These are phyloP conservation scores for Platycheirus rosarum DNA, from an alignment of 2,888 invertebrate species.

Conservation along the genomic window DNA sequence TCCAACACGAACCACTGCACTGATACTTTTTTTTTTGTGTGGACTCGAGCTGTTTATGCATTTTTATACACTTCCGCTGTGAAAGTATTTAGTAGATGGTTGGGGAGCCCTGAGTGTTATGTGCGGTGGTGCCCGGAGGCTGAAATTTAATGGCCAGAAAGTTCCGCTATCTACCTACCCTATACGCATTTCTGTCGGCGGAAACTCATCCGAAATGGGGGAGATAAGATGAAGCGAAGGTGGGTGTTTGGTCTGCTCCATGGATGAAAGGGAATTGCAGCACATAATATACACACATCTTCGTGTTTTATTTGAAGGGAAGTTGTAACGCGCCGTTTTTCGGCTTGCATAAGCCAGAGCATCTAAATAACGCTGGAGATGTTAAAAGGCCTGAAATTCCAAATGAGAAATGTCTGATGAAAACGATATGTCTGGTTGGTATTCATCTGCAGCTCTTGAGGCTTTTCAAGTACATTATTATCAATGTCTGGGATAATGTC, in stretches of 20 bases:
- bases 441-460: slow-evolving; percentile 40
- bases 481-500: slow-evolving; percentile 1
- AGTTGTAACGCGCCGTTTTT: slow-evolving; percentile 40
- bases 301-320: slow-evolving; percentile 33
- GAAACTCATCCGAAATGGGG: slow-evolving; percentile 54
- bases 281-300: not conserved
- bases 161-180: slow-evolving; percentile 64
- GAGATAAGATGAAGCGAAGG: slow-evolving; percentile 47
- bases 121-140: slow-evolving; percentile 21
- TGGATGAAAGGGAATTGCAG: slow-evolving; percentile 6
- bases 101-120: slow-evolving; percentile 11
- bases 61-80: slow-evolving; percentile 50
- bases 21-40: slow-evolving; percentile 17
- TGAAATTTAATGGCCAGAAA: slow-evolving; percentile 60
- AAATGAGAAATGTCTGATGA: slow-evolving; percentile 45
- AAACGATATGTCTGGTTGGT: slow-evolving; percentile 39
- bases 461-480: slow-evolving; percentile 11
- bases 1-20: not conserved
- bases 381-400: slow-evolving; percentile 48
- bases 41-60: slow-evolving; percentile 35
- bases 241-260: slow-evolving; percentile 6
- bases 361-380: slow-evolving; percentile 12
- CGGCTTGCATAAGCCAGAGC: slow-evolving; percentile 26
- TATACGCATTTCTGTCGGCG: slow-evolving; percentile 53
- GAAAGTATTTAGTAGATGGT: slow-evolving; percentile 41